phyloP scores from a whole-genome alignment of 2,888 invertebrate species.

The Dasysyrphus albostriatus region DNA sequence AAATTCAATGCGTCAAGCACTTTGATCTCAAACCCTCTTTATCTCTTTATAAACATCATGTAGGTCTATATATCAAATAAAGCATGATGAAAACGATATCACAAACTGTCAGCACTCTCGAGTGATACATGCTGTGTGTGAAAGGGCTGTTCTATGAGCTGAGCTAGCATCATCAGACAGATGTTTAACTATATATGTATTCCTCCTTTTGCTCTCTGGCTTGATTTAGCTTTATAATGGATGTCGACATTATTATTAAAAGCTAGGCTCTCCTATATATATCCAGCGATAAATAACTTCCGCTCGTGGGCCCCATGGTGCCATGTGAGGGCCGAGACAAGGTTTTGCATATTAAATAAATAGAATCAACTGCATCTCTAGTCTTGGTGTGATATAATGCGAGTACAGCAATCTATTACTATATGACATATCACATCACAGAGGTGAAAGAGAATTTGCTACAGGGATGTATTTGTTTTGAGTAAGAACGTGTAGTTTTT shows the following conservation, averaged over 20 bases:
- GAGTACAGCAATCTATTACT: slow-evolving; percentile 32
- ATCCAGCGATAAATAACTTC: slow-evolving; percentile 70
- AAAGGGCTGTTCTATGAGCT: slow-evolving; percentile 43
- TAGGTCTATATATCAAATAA: slow-evolving; percentile 1
- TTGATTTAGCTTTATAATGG: slow-evolving; percentile 35
- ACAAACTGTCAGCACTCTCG: slow-evolving; percentile 45
- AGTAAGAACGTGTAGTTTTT: background rate
- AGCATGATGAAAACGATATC: slow-evolving; percentile 49
- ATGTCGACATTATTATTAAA: slow-evolving; percentile 65
- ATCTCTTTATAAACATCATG: background rate
- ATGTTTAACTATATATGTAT: slow-evolving; percentile 53
- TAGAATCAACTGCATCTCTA: slow-evolving; percentile 49
- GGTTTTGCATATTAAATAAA: slow-evolving; percentile 68
- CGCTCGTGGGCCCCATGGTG: slow-evolving; percentile 46
- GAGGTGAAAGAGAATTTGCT: slow-evolving; percentile 1
- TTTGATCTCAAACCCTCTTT: slow-evolving; percentile 39
- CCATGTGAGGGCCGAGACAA: slow-evolving; percentile 34
- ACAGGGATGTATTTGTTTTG: slow-evolving; percentile 6
- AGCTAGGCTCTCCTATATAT: slow-evolving; percentile 40
- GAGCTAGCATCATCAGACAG: slow-evolving; percentile 53
- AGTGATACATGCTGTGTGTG: slow-evolving; percentile 21
- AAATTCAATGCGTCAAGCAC: slow-evolving; percentile 49
- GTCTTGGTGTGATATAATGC: slow-evolving; percentile 16
- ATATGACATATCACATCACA: slow-evolving; percentile 28
- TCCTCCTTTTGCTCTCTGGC: background rate